Evolutionary conservation across 2,888 invertebrate species (phyloP), one percentile per base, ranked within the genome.

Genomic region (Troides helena): DNA sequence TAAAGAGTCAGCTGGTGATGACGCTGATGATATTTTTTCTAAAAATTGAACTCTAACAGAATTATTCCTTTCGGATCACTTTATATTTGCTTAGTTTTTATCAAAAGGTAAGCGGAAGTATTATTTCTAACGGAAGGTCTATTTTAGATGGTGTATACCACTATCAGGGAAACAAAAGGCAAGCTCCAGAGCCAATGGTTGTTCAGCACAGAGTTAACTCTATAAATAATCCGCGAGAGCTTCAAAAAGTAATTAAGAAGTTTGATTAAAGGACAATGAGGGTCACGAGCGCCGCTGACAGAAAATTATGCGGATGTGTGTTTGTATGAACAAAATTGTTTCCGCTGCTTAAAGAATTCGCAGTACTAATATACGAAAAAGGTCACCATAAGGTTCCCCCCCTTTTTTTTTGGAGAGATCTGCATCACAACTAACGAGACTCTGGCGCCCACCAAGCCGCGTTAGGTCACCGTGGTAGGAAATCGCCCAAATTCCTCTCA

Each of bases 161-260:
- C 12, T 60, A 59, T 25, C 10, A 50, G n/a, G 18, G 21, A 36
- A 21, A 68, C 63, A 59, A 68, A 68, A 59, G 63, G 30, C 58
- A 17, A 7, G 39, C 10, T 39, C 18, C 63, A 21, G n/a, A 50
- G 36, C 23, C 50, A 63, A 25, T 21, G 63, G 36, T 36, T 46
- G 30, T 57, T 50, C 30, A 63, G 59, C 56, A 21, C 46, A 30
- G 46, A 62, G 68, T 58, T 62, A 14, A 58, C 39, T 63, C 50
- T n/a, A 53, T 63, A 63, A 58, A 68, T 68, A 63, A 58, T 68
- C 68, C 63, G 30, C 68, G 21, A 59, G 59, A 63, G 68, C 63
- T 58, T 63, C 50, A 59, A 59, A 63, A 68, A 68, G 63, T 59
- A 68, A 68, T 68, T 68, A 68, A 68, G 58, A 68, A 68, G 59